Conservation (phyloP, 2,888 invertebrate genomes). For the Campoletis raptor region DNA sequence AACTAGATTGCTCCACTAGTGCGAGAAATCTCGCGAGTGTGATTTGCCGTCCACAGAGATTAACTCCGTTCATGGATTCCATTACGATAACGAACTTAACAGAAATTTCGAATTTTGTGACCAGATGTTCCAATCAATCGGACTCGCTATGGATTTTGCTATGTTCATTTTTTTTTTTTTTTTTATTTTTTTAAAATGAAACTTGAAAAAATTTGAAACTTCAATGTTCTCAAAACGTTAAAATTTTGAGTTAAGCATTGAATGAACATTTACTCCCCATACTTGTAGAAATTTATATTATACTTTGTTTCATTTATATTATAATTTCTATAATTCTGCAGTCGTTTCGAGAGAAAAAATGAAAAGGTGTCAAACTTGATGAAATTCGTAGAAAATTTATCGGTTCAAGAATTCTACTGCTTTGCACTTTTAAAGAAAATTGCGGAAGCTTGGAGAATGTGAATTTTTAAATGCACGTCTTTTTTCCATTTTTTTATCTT, state of each 20-base stretch:
- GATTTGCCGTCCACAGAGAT: constrained; percentile 36
- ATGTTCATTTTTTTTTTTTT: neutral
- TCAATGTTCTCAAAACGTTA: neutral
- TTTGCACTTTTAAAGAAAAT: neutral
- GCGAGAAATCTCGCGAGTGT: constrained; percentile 28
- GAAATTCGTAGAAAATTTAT: neutral
- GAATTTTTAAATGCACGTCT: neutral
- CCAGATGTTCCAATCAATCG: neutral
- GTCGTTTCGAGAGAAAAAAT: neutral
- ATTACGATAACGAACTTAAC: constrained; percentile 30
- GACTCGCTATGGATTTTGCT: neutral
- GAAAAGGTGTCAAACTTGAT: neutral
- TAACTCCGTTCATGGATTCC: constrained; percentile 17
- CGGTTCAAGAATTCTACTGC: neutral
- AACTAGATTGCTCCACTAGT: constrained; percentile 45
- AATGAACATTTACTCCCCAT: too few species aligned
- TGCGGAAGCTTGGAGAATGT: neutral
- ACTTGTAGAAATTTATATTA: neutral
- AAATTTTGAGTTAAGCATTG: neutral
- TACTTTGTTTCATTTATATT: neutral
- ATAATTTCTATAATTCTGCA: neutral
- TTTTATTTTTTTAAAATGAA: neutral
- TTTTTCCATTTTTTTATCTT: neutral
- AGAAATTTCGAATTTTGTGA: neutral
- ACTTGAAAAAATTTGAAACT: neutral